Conservation (phyloP, 2,113 vertebrate species). For the Cololabis saira region DNA sequence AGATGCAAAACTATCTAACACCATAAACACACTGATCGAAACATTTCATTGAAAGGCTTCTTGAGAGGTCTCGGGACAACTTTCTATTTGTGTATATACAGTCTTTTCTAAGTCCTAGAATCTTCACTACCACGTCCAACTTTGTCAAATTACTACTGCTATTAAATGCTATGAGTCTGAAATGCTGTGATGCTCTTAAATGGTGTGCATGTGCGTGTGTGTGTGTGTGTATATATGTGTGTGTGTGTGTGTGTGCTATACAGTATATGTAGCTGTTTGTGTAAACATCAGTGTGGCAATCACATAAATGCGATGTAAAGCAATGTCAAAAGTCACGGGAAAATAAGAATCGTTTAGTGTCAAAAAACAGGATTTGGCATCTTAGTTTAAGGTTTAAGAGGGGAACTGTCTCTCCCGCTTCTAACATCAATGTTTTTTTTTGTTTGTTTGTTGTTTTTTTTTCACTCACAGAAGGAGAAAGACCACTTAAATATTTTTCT, state of each 20-base stretch:
- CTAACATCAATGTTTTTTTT: conserved; percentile 80
- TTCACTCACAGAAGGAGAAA: conserved; percentile 81
- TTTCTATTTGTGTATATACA: conserved; percentile 51
- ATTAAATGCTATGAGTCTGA: conserved; percentile 31
- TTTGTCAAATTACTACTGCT: conserved; percentile 47
- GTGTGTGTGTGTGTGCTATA: conserved; percentile 15
- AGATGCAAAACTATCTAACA: conserved; percentile 10
- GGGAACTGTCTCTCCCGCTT: conserved; percentile 83
- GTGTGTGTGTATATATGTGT: conserved; percentile 4
- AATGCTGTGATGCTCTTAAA: conserved; percentile 3
- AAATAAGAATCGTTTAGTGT: conserved; percentile 89
- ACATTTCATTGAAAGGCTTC: conserved; percentile 42
- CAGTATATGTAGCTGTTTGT: conserved; percentile 21
- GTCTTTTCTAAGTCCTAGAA: conserved; percentile 57
- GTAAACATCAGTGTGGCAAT: conserved; percentile 58
- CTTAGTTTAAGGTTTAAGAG: conserved; percentile 85
- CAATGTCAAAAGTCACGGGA: conserved; percentile 83
- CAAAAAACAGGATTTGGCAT: conserved; percentile 89
- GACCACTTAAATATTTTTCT: conserved; percentile 93
- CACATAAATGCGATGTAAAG: conserved; percentile 66
- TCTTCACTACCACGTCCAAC: conserved; percentile 46
- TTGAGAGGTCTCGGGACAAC: conserved; percentile 56
- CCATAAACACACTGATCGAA: conserved; percentile 18
- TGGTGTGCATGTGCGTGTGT: conserved; percentile 6
- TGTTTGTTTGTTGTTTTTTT: conserved; percentile 72